These are phyloP conservation scores for Dicycla oo DNA, from an alignment of 2,888 invertebrate species.

Conservation along the genomic window DNA sequence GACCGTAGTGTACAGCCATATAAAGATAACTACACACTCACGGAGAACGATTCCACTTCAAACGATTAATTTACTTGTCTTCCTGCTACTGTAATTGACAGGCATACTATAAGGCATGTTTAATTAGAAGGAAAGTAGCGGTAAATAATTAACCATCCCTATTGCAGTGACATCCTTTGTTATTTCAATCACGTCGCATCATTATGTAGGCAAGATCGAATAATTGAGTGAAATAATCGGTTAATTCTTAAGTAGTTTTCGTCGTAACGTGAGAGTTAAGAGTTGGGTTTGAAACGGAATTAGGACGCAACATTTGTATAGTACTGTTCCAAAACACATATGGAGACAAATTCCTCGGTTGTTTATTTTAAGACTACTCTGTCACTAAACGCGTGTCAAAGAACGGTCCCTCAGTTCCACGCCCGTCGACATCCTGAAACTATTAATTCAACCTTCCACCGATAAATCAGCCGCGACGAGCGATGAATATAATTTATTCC, in stretches of 20 bases:
- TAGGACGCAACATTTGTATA: conserved; percentile 15
- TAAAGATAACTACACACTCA: conserved; percentile 15
- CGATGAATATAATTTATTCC: conserved; percentile 80
- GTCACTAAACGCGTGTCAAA: conserved; percentile 69
- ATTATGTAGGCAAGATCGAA: conserved; percentile 35
- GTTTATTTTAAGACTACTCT: conserved; percentile 73
- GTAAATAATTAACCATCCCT: conserved; percentile 49
- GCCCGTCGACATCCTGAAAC: conserved; percentile 79
- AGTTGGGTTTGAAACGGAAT: conserved; percentile 11
- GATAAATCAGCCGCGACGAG: conserved; percentile 78
- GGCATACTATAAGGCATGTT: conserved; percentile 36
- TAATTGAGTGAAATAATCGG: conserved; percentile 35
- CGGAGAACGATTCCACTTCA: conserved; percentile 24
- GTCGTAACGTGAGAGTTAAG: conserved; percentile 27
- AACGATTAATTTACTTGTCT: conserved; percentile 42
- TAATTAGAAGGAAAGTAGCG: conserved; percentile 42
- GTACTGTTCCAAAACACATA: conserved; percentile 40
- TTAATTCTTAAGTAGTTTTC: conserved; percentile 35
- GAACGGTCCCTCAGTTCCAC: conserved; percentile 56
- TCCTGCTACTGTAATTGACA: conserved; percentile 45
- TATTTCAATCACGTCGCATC: conserved; percentile 34
- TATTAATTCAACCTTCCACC: conserved; percentile 77
- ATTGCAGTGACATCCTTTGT: conserved; percentile 39
- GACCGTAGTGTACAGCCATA: no score
- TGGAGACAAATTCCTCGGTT: conserved; percentile 60